Conservation (phyloP, 1,140 invertebrate species). For the Zophobas atratus region DNA sequence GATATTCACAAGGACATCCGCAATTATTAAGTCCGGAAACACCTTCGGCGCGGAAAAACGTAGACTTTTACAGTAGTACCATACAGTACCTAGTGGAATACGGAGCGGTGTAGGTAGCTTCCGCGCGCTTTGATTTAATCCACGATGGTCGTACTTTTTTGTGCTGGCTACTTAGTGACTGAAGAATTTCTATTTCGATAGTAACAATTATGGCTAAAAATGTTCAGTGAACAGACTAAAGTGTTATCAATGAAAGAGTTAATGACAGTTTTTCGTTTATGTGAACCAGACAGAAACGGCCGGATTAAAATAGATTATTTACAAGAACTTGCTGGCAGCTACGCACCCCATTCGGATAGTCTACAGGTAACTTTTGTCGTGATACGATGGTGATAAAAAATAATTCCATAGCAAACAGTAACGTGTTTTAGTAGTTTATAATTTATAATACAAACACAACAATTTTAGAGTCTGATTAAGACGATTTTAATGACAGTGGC, state of each 20-base stretch:
- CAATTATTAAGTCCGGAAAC: conserved; percentile 37
- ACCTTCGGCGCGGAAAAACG: conserved; percentile 34
- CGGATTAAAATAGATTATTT: conserved; percentile 55
- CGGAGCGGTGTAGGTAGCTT: conserved; percentile 14
- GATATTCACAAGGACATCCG: conserved; percentile 26
- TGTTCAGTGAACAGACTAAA: conserved; percentile 37
- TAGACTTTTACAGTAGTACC: conserved; percentile 36
- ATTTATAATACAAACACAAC: neutral
- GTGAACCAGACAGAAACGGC: conserved; percentile 52
- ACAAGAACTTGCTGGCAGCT: conserved; percentile 48
- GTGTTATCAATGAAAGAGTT: conserved; percentile 34
- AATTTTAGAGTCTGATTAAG: neutral
- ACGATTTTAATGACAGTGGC: conserved; percentile 4
- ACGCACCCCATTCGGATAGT: conserved; percentile 32
- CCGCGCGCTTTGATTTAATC: conserved; percentile 9
- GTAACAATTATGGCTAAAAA: conserved; percentile 12
- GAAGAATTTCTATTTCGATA: neutral
- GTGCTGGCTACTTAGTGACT: neutral
- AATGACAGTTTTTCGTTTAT: conserved; percentile 53
- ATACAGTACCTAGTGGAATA: conserved; percentile 32
- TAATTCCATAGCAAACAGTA: no score
- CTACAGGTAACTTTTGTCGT: conserved; percentile 8
- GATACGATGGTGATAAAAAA: neutral
- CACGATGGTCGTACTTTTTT: conserved; percentile 16
- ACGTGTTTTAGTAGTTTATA: neutral